phyloP scores from a whole-genome alignment of 1,140 invertebrate genomes.

The Heterodera carotae region DNA sequence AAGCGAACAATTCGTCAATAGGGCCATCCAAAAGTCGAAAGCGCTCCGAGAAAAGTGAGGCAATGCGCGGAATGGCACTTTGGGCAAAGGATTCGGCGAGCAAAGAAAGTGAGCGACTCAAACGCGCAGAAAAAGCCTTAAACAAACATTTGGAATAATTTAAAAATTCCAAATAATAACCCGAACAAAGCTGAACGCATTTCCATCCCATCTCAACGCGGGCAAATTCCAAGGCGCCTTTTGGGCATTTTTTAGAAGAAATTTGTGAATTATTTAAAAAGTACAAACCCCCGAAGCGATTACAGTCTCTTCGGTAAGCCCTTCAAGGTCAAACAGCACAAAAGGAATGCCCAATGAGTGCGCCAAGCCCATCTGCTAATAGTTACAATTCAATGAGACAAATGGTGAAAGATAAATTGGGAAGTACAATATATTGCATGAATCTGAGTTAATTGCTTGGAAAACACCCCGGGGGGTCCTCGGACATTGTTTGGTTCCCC shows the following conservation, averaged over 20 bases:
- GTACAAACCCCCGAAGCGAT: conserved; percentile 48
- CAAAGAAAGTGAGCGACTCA: conserved; percentile 32
- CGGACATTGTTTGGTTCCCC: too few species aligned
- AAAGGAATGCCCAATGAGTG: conserved; percentile 61
- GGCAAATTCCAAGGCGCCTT: background rate
- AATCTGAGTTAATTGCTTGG: too few species aligned
- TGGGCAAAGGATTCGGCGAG: conserved; percentile 48
- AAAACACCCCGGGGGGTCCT: too few species aligned
- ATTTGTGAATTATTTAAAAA: background rate
- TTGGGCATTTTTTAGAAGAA: background rate
- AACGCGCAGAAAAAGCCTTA: background rate
- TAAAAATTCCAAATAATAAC: background rate
- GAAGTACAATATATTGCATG: too few species aligned
- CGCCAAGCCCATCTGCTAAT: conserved; percentile 53
- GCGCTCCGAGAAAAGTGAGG: conserved; percentile 42
- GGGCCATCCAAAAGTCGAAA: conserved; percentile 55
- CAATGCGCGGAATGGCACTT: conserved; percentile 25
- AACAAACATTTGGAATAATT: background rate
- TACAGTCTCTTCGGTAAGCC: conserved; percentile 60
- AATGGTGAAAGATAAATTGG: too few species aligned
- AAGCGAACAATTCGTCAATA: conserved; percentile 54
- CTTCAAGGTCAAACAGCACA: conserved; percentile 61
- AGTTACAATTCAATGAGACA: too few species aligned
- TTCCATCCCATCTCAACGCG: background rate
- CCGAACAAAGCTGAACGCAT: background rate